phyloP scores from a whole-genome alignment of 2,113 vertebrate species.

The Percopsis transmontana region DNA sequence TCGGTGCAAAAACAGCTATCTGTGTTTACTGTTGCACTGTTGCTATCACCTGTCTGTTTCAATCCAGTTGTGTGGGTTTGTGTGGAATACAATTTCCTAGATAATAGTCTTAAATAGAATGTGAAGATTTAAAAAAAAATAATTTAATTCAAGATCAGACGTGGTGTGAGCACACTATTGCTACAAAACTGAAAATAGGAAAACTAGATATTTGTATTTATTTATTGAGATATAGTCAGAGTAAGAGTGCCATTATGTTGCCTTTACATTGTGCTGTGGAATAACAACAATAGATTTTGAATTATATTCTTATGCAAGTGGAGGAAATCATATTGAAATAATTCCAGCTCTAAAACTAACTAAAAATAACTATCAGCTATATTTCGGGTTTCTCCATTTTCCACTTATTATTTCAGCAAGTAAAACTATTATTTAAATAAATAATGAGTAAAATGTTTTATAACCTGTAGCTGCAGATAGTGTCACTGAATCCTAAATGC shows the following conservation, averaged over 20 bases:
- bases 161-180: too few species aligned
- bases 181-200: too few species aligned
- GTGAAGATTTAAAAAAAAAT: conserved; percentile 16
- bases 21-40: conserved; percentile 13
- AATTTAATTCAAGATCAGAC: too few species aligned
- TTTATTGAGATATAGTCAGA: too few species aligned
- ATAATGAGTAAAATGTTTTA: conserved; percentile 37
- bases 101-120: conserved; percentile 11
- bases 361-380: too few species aligned
- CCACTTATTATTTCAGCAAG: conserved; percentile 10
- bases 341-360: too few species aligned
- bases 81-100: conserved; percentile 50
- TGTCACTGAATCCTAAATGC: conserved; percentile 18
- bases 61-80: conserved; percentile 23
- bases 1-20: conserved; percentile 39
- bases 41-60: conserved; percentile 17
- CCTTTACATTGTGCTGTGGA: too few species aligned
- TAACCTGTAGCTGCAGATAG: conserved; percentile 22
- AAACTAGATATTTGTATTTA: too few species aligned
- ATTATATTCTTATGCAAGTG: too few species aligned
- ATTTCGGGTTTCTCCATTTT: conserved; percentile 10
- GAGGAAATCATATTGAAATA: too few species aligned
- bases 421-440: conserved; percentile 25
- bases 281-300: too few species aligned
- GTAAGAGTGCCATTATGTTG: too few species aligned